Percentiles rank a stretch among this genome's conserved stretches.
phyloP scores from a whole-genome alignment of 2,113 vertebrate species.

The Grammatotria lemairii region DNA sequence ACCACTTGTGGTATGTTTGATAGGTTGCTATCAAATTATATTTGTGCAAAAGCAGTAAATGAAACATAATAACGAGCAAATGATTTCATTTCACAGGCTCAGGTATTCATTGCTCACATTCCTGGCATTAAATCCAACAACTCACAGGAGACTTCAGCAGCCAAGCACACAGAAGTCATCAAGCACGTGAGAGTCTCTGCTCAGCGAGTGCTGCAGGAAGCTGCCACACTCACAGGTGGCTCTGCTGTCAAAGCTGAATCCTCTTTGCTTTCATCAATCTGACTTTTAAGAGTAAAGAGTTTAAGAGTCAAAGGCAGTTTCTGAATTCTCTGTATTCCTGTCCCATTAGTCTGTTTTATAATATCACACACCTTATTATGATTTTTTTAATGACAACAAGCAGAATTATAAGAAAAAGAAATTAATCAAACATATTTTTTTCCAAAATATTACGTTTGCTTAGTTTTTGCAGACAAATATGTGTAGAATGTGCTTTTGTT shows the following conservation, averaged over 20 bases:
- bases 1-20: neutral
- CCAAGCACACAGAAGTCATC: neutral
- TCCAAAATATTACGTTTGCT: neutral
- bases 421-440: neutral
- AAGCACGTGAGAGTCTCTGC: neutral
- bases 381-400: neutral
- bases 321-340: neutral
- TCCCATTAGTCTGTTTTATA: neutral
- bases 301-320: neutral
- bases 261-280: neutral
- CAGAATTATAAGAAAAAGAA: neutral
- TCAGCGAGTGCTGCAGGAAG: neutral
- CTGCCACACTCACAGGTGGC: neutral
- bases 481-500: neutral
- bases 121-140: neutral
- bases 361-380: neutral
- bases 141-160: neutral
- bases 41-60: neutral
- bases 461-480: neutral
- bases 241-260: neutral
- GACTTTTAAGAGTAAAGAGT: neutral
- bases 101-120: neutral
- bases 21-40: neutral
- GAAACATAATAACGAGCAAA: neutral
- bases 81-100: neutral